Evolutionary conservation across 2,797 vertebrate species (phyloP), one percentile per base, ranked within the genome.

Genomic region (Oreortyx pictus): DNA sequence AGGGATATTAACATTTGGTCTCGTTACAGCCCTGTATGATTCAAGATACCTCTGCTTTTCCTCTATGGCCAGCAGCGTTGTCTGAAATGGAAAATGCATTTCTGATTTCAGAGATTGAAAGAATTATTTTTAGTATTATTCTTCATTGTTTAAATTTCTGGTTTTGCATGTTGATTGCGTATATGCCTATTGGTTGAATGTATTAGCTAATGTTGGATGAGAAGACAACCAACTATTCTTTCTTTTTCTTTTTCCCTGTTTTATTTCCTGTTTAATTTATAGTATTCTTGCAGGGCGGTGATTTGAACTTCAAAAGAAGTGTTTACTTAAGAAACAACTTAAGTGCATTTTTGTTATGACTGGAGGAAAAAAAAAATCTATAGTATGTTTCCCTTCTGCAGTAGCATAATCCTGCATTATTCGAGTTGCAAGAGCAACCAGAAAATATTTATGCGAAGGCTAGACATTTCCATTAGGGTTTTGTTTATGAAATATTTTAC

Each of bases 401-500:
- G 66, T 46, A 91, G 70, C 56, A 31, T 81, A 83, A 70, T 70
- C 49, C 62, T 86, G 56, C 44, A 59, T 85, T 89, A 75, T 14
- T 75, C 5, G 61, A 87, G 50, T 80, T 73, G 15, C 66, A 91
- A 49, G 78, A 88, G 43, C 12, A 24, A 90, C 60, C 18, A 83
- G 60, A 64, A 93, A 33, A 86, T 84, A 92, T 18, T 89, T 80
- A 81, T 86, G 83, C 87, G 50, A 89, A 83, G 71, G 67, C 76
- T 71, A 86, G 80, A 91, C 29, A 0, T 90, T 92, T 93, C 73
- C 82, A 74, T 86, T 89, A 75, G 22, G 8, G 14, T 56, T 94
- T 84, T 81, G 44, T 90, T 91, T 88, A 82, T 86, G 33, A 91
- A 86, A 67, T 82, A 76, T 73, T 94, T 82, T 82, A 61, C 61